Percentiles rank a stretch among this genome's conserved stretches.
phyloP scores from a whole-genome alignment of 2,113 vertebrate species.

The Epinephelus fuscoguttatus region DNA sequence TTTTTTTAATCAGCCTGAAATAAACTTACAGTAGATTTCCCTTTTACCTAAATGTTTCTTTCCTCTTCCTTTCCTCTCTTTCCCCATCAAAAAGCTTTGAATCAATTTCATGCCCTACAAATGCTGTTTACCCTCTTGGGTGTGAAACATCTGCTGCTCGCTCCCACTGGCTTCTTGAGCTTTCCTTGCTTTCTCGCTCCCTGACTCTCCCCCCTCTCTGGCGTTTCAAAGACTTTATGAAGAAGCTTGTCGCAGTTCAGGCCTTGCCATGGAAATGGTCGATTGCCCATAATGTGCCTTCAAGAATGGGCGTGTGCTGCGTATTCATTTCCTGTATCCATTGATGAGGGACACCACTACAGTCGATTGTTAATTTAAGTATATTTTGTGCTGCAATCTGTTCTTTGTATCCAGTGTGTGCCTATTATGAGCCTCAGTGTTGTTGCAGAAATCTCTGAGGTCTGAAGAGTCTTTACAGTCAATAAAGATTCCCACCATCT shows the following conservation, averaged over 20 bases:
- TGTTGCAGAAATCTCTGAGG: slow-evolving; percentile 21
- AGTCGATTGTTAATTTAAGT: slow-evolving; percentile 35
- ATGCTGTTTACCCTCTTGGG: slow-evolving; percentile 82
- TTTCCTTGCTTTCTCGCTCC: slow-evolving; percentile 28
- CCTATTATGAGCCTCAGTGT: background rate
- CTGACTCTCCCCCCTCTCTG: slow-evolving; percentile 12
- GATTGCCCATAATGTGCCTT: slow-evolving; percentile 42
- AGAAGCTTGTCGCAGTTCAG: slow-evolving; percentile 43
- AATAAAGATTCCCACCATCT: slow-evolving; percentile 16
- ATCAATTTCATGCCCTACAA: slow-evolving; percentile 84
- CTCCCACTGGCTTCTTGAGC: slow-evolving; percentile 64
- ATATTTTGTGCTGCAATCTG: slow-evolving; percentile 1
- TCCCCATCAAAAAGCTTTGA: slow-evolving; percentile 75
- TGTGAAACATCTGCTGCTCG: slow-evolving; percentile 75
- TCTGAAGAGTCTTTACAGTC: slow-evolving; percentile 26
- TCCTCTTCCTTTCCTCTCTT: slow-evolving; percentile 43
- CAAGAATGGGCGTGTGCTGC: background rate
- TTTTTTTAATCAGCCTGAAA: slow-evolving; percentile 49
- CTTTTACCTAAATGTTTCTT: slow-evolving; percentile 52
- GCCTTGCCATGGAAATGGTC: slow-evolving; percentile 25
- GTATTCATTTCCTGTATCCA: slow-evolving; percentile 31
- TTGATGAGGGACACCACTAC: background rate
- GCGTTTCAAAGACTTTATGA: slow-evolving; percentile 19
- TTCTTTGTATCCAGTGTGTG: slow-evolving; percentile 15
- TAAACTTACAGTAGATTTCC: slow-evolving; percentile 44